Conservation (phyloP, 1,140 invertebrate genomes). For the Yoshiicerus persimilis region DNA sequence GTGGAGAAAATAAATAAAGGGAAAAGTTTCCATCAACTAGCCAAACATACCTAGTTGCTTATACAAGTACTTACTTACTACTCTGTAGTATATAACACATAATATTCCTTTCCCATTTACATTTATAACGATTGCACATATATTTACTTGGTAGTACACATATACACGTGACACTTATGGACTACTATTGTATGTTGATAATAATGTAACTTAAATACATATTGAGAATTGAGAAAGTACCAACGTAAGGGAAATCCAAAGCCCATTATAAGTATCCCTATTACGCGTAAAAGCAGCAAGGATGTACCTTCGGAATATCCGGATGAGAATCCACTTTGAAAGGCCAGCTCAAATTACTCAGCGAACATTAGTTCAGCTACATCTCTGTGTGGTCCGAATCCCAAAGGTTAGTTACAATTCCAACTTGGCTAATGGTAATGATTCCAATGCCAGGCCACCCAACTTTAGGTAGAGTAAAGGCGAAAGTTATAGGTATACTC, state of each 20-base stretch:
- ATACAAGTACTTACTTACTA: not conserved
- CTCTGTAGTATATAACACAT: not conserved
- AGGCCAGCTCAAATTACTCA: constrained; percentile 6
- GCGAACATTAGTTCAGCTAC: not conserved
- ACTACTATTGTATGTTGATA: too few relatives aligned
- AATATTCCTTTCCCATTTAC: not conserved
- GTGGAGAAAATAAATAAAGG: constrained; percentile 21
- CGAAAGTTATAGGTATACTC: not conserved
- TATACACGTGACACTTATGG: not conserved
- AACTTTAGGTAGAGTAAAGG: too few relatives aligned
- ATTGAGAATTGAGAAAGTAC: too few relatives aligned
- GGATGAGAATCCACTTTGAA: not conserved
- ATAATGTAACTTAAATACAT: not conserved
- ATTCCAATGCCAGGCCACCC: too few relatives aligned
- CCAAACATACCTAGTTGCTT: not conserved
- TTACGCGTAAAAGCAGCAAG: not conserved
- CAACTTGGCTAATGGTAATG: not conserved
- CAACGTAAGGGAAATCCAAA: constrained; percentile 15
- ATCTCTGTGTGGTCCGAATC: not conserved
- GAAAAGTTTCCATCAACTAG: not conserved
- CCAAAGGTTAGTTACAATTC: not conserved
- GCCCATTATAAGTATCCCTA: constrained; percentile 36
- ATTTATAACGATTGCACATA: too few relatives aligned
- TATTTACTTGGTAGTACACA: not conserved
- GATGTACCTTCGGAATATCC: not conserved